These are phyloP conservation scores for Drosophila bipectinata DNA, from an alignment of 1,140 invertebrate genomes.

Conservation along the genomic window DNA sequence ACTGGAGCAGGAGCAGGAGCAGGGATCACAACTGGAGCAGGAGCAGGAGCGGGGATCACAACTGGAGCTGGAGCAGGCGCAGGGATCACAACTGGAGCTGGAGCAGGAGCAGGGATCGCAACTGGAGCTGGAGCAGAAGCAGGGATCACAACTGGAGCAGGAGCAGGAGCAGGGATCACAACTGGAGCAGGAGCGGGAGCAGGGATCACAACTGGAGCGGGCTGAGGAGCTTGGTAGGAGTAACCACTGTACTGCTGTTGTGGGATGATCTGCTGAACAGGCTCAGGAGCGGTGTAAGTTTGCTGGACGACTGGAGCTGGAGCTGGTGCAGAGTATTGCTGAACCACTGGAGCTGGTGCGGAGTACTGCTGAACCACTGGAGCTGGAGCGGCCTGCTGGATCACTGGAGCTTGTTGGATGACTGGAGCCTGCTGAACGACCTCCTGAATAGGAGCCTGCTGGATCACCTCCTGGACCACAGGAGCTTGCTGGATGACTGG, in stretches of 20 bases:
- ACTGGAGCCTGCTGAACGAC: conserved; percentile 12
- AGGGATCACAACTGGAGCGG: conserved; percentile 19
- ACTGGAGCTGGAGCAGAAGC: conserved; percentile 7
- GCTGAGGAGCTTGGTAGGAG: conserved; percentile 34
- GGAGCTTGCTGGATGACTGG: conserved; percentile 11
- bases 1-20: not conserved
- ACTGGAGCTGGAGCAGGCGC: conserved; percentile 1
- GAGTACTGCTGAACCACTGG: conserved; percentile 31
- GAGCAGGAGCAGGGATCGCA: not conserved
- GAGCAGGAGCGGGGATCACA: conserved; percentile 31
- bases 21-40: conserved; percentile 2
- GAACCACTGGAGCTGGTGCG: conserved; percentile 36
- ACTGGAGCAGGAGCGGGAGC: no score
- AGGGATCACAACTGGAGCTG: not conserved
- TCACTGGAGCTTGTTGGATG: conserved; percentile 1
- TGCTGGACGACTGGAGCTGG: conserved; percentile 26
- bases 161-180: conserved; percentile 28
- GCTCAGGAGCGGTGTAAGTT: conserved; percentile 36
- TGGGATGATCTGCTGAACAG: conserved; percentile 28
- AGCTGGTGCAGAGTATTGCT: conserved; percentile 28
- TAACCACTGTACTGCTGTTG: conserved; percentile 45
- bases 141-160: conserved; percentile 16
- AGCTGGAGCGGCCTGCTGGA: conserved; percentile 13
- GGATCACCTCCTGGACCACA: conserved; percentile 10
- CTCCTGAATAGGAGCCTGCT: conserved; percentile 11